These are phyloP conservation scores for Pantherophis alleghaniensis DNA, from an alignment of 2,797 vertebrate genomes.

Conservation along the genomic window DNA sequence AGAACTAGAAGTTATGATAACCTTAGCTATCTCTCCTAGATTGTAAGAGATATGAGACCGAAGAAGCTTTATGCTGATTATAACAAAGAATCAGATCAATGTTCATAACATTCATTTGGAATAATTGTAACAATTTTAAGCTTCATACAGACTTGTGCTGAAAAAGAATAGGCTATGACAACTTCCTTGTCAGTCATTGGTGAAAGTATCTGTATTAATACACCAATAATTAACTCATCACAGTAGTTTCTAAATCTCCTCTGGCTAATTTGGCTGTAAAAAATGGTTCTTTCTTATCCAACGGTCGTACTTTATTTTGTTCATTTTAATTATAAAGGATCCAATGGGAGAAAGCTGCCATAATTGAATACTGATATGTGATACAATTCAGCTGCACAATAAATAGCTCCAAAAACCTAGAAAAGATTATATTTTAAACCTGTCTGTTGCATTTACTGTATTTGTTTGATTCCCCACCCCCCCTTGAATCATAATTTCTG, in stretches of 20 bases:
- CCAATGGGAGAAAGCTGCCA: background rate
- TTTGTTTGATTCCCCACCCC: background rate
- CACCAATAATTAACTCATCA: conserved; percentile 49
- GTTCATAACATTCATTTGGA: conserved; percentile 40
- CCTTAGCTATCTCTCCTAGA: conserved; percentile 24
- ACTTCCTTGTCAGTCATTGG: conserved; percentile 32
- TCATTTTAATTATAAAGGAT: background rate
- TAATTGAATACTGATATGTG: background rate
- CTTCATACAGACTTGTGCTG: conserved; percentile 42
- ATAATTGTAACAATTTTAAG: conserved; percentile 31
- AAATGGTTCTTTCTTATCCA: conserved; percentile 15
- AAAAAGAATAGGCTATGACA: conserved; percentile 36
- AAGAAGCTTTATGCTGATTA: conserved; percentile 15
- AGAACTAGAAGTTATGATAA: background rate
- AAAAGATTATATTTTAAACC: background rate
- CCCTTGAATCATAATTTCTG: background rate
- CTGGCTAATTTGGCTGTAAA: conserved; percentile 30
- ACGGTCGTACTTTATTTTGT: background rate
- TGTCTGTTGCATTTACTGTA: background rate
- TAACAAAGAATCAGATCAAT: conserved; percentile 43
- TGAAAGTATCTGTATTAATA: conserved; percentile 43
- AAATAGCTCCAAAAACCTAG: background rate
- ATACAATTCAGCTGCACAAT: background rate
- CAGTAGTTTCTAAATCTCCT: conserved; percentile 33
- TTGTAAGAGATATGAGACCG: background rate